Conservation (phyloP, 1,140 invertebrate species). For the Scaptodrosophila lebanonensis region DNA sequence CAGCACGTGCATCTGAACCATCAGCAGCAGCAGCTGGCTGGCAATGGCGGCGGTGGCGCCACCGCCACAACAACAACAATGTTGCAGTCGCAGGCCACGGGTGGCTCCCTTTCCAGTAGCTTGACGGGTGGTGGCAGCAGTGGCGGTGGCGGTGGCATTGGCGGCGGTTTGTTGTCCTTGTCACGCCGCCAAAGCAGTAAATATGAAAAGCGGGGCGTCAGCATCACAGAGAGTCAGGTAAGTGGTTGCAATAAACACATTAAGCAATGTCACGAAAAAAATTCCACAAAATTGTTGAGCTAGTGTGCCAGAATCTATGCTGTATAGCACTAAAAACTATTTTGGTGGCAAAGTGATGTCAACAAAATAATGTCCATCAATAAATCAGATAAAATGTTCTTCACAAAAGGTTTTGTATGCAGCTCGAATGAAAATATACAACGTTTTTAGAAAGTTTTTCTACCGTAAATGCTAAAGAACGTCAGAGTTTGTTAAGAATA, state of each 20-base stretch:
- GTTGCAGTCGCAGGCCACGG: background rate
- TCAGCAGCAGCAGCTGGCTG: slow-evolving; percentile 45
- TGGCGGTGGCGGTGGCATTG: slow-evolving; percentile 9
- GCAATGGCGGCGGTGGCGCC: slow-evolving; percentile 14
- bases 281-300: slow-evolving; percentile 2
- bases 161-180: slow-evolving; percentile 54
- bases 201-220: slow-evolving; percentile 75
- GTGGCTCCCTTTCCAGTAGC: background rate
- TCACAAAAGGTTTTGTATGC: too few species aligned
- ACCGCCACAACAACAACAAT: slow-evolving; percentile 2
- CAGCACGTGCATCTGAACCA: slow-evolving; percentile 41
- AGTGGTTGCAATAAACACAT: slow-evolving; percentile 27
- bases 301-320: too few species aligned
- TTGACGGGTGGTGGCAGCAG: slow-evolving; percentile 3
- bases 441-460: too few species aligned
- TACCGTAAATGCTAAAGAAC: too few species aligned
- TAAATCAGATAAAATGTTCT: too few species aligned
- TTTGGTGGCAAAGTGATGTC: too few species aligned
- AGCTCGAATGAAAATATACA: too few species aligned
- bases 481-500: too few species aligned
- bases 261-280: background rate
- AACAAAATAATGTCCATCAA: too few species aligned
- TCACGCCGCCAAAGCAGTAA: slow-evolving; percentile 75
- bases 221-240: slow-evolving; percentile 75
- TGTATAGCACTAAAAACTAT: too few species aligned